Evolutionary conservation across 2,888 invertebrate genomes (phyloP).

Genomic region (Ochropleura leucogaster): DNA sequence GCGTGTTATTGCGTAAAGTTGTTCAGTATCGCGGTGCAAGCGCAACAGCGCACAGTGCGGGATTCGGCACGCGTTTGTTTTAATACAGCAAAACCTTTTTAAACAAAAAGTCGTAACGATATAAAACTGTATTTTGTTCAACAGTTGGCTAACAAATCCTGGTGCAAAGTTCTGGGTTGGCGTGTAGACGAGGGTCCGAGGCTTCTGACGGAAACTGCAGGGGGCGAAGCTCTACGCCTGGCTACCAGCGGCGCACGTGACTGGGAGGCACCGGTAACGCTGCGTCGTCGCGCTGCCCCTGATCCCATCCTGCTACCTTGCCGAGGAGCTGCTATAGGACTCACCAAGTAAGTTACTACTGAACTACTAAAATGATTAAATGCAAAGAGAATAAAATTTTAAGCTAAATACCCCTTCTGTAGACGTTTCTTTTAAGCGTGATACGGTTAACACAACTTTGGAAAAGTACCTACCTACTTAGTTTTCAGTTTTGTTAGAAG

Average conservation of each 20-base stretch:
- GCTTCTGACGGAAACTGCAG: conserved; percentile 82
- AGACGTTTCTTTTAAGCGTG: neutral
- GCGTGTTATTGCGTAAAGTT: neutral
- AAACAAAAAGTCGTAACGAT: neutral
- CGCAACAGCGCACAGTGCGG: conserved; percentile 3
- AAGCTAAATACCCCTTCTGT: neutral
- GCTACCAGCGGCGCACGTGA: conserved; percentile 92
- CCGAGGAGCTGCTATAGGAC: conserved; percentile 83
- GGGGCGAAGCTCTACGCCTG: conserved; percentile 88
- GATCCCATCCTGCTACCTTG: conserved; percentile 90
- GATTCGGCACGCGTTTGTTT: neutral
- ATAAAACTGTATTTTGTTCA: neutral
- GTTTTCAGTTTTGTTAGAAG: neutral
- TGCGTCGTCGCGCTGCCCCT: conserved; percentile 95
- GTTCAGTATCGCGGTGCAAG: conserved; percentile 1
- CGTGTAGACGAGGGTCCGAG: conserved; percentile 82
- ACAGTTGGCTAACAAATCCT: conserved; percentile 96
- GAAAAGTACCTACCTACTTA: neutral
- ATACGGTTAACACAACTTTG: neutral
- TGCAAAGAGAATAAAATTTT: neutral
- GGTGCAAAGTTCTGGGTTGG: conserved; percentile 95
- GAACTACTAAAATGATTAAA: neutral
- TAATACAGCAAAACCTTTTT: neutral
- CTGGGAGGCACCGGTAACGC: conserved; percentile 94
- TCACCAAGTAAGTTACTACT: conserved; percentile 76